Percentiles rank a stretch among this genome's conserved stretches.
Evolutionary conservation across 2,888 invertebrate species (phyloP).

Genomic region (Vanessa cardui): DNA sequence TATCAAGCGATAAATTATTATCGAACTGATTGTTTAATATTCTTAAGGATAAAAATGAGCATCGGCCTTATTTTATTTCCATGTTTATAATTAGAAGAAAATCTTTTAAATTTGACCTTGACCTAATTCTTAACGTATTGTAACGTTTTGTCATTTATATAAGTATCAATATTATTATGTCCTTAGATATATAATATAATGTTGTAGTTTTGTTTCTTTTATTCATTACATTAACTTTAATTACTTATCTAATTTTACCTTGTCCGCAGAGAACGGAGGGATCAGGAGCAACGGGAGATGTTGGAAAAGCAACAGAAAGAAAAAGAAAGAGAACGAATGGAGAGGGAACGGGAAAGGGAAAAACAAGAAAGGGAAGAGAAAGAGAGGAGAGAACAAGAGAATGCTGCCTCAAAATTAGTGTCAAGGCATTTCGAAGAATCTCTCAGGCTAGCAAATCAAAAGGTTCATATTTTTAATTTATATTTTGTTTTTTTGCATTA

Average conservation of each 20-base stretch:
- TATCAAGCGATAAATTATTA: constrained; percentile 3
- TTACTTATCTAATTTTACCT: constrained; percentile 36
- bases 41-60: neutral
- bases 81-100: no score
- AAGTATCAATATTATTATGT: no score
- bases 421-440: constrained; percentile 96
- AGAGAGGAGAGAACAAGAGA: constrained; percentile 84
- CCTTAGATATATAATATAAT: no score
- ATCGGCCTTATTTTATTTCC: no score
- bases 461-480: constrained; percentile 75
- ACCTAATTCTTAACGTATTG: constrained; percentile 30
- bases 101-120: constrained; percentile 26
- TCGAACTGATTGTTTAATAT: neutral
- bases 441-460: constrained; percentile 88
- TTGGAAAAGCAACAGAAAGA: constrained; percentile 87
- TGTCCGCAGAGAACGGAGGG: constrained; percentile 74
- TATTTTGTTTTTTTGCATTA: neutral
- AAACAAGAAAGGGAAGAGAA: constrained; percentile 81
- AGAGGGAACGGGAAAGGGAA: constrained; percentile 82
- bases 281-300: constrained; percentile 83
- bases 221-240: neutral
- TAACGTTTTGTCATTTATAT: neutral
- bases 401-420: constrained; percentile 90
- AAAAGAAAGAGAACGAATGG: constrained; percentile 85
- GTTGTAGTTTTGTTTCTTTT: neutral